Percentiles rank a stretch among this genome's conserved stretches.
Evolutionary conservation across 1,140 invertebrate species (phyloP).

Genomic region (Drosophila watanabei): DNA sequence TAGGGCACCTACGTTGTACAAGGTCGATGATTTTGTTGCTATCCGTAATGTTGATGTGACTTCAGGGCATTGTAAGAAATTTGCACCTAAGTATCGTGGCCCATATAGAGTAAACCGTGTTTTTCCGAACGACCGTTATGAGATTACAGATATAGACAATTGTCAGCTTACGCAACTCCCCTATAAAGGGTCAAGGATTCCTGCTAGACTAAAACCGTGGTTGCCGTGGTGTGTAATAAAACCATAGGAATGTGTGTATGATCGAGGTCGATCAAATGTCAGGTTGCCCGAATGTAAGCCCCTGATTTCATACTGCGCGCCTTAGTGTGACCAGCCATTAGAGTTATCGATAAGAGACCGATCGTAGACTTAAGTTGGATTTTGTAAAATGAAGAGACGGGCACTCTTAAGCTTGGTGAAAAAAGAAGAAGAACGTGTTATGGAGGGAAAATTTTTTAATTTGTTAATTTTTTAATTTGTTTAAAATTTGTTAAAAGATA

Average conservation of each 20-base stretch:
- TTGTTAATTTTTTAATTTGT: no score
- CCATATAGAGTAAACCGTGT: neutral
- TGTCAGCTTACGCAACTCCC: neutral
- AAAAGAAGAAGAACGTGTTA: no score
- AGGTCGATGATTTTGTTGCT: neutral
- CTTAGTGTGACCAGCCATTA: neutral
- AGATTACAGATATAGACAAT: neutral
- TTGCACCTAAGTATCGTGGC: neutral
- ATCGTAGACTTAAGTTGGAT: no score
- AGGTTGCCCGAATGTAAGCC: slow-evolving; percentile 1
- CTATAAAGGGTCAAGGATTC: neutral
- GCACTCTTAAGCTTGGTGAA: no score
- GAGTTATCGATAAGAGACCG: neutral
- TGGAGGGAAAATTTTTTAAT: no score
- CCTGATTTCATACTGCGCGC: neutral
- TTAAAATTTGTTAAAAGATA: no score
- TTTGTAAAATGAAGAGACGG: no score
- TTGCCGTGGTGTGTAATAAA: neutral
- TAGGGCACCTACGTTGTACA: neutral
- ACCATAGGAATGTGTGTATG: neutral
- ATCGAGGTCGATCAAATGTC: slow-evolving; percentile 6
- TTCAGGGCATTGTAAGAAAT: neutral
- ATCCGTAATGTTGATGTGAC: neutral
- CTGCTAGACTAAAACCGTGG: neutral
- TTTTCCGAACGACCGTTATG: neutral